These are phyloP conservation scores for Polyergus mexicanus DNA, from an alignment of 1,140 invertebrate genomes.

Conservation along the genomic window DNA sequence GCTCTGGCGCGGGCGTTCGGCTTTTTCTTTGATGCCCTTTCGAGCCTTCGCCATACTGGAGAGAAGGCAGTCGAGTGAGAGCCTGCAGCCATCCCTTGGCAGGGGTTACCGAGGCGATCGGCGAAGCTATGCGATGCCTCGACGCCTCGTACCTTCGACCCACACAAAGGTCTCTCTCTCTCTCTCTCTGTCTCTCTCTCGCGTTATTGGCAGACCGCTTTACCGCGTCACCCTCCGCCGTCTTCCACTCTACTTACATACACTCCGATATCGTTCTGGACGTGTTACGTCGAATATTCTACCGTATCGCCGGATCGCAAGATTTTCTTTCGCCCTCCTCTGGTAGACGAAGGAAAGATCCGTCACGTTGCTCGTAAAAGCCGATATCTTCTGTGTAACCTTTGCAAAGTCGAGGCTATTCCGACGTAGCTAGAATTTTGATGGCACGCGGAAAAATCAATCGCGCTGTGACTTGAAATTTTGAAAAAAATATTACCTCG, in stretches of 20 bases:
- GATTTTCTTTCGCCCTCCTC: slow-evolving; percentile 73
- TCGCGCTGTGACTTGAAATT: slow-evolving; percentile 63
- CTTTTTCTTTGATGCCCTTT: slow-evolving; percentile 79
- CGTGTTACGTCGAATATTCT: slow-evolving; percentile 77
- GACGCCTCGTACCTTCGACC: slow-evolving; percentile 71
- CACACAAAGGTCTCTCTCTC: slow-evolving; percentile 72
- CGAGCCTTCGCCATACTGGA: slow-evolving; percentile 67
- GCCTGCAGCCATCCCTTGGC: slow-evolving; percentile 68
- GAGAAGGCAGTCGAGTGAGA: slow-evolving; percentile 76
- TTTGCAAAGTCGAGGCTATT: slow-evolving; percentile 72
- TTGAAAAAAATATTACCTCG: slow-evolving; percentile 18
- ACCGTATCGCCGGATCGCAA: slow-evolving; percentile 70
- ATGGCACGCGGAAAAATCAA: slow-evolving; percentile 68
- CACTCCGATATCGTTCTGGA: slow-evolving; percentile 67
- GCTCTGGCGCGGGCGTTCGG: slow-evolving; percentile 61
- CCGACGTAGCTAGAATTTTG: slow-evolving; percentile 73
- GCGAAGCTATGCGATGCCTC: slow-evolving; percentile 74
- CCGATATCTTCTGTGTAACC: slow-evolving; percentile 75
- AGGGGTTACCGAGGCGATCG: slow-evolving; percentile 25
- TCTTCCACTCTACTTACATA: slow-evolving; percentile 19
- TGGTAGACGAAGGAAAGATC: slow-evolving; percentile 72
- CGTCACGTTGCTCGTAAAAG: slow-evolving; percentile 75
- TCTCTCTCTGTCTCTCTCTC: slow-evolving; percentile 64
- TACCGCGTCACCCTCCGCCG: slow-evolving; percentile 72
- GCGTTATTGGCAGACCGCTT: slow-evolving; percentile 78